Evolutionary conservation across 2,113 vertebrate species (phyloP), one percentile per base, ranked within the genome.

Genomic region (Oreochromis niloticus): DNA sequence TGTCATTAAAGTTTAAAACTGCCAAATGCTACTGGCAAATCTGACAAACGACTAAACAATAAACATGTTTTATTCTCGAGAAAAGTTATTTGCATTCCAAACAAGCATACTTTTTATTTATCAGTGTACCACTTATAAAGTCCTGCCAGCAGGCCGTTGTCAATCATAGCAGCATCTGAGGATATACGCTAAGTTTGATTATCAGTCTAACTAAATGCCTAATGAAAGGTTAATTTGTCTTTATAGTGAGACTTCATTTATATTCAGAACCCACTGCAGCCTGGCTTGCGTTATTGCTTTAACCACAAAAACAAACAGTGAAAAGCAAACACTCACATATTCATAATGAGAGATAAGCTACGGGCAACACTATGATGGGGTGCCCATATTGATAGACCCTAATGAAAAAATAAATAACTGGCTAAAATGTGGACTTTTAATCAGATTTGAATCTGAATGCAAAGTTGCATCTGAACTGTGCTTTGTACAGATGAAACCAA

Each of bases 1-100:
- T 57, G 43, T 90, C 79, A 88, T 89, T 81, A 86, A 87, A 83
- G 54, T 83, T 90, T 80, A 81, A 92, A 90, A 52, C 48, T 48
- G 48, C 41, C 73, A 71, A 88, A 78, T 80, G 22, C 39, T 81
- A 56, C 61, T 85, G 85, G 80, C 71, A 75, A 75, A 75, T 75
- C 43, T 48, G 71, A 75, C 24, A 61, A 89, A 87, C 39, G 24
- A 8, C 30, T 81, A 83, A 91, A 83, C 80, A 90, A 88, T 80
- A 86, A 84, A 59, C 85, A 87, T 19, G 22, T 87, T 90, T 83
- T 39, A 66, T 68, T 83, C 52, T 54, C 11, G 0, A 6, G 59
- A 86, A 87, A 86, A 80, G 19, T 61, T 66, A 86, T 91, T 81
- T 89, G 84, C 84, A 85, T 88, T 87, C 41, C n/a, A 82, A 56